Evolutionary conservation across 2,113 vertebrate species (phyloP).

Genomic region (Urocitellus parryii): DNA sequence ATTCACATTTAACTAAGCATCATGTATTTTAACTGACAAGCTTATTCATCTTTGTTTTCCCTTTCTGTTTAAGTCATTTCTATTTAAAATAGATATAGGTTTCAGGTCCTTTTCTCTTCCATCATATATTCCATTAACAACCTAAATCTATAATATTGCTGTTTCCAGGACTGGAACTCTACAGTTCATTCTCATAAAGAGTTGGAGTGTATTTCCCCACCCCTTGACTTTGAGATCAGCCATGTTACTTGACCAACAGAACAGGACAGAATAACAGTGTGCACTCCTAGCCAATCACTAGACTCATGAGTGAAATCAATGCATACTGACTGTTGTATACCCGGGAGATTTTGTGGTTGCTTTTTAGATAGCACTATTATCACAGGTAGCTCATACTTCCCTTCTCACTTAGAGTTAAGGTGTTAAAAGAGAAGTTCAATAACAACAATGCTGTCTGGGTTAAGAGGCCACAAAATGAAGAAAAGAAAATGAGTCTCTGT

Average conservation of each 20-base stretch:
- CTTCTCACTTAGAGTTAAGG: background rate
- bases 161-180: background rate
- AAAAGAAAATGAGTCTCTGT: conserved; percentile 11
- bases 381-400: background rate
- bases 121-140: background rate
- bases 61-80: conserved; percentile 3
- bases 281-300: background rate
- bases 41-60: background rate
- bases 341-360: background rate
- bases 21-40: background rate
- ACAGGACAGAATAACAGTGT: background rate
- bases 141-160: background rate
- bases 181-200: background rate
- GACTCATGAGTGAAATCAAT: background rate
- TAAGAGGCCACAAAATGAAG: conserved; percentile 16
- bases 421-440: conserved; percentile 46
- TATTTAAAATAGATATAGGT: conserved; percentile 21
- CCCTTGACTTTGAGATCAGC: background rate
- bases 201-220: background rate
- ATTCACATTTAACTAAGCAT: conserved; percentile 1
- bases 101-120: background rate
- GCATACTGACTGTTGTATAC: background rate
- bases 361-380: background rate
- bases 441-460: background rate
- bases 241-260: background rate